Evolutionary conservation across 2,797 vertebrate species (phyloP).

Genomic region (Ateles fusciceps): DNA sequence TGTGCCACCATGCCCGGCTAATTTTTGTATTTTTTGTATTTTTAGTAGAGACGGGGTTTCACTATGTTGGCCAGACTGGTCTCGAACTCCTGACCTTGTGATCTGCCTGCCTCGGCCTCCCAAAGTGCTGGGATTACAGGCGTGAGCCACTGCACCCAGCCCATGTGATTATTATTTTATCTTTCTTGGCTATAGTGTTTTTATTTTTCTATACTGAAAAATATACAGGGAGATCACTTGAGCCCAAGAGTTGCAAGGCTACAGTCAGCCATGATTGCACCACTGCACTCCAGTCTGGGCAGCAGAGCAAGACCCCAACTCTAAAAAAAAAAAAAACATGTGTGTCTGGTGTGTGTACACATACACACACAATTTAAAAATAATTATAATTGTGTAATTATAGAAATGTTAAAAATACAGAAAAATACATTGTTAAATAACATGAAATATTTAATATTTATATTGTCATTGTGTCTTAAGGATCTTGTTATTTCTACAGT

Average conservation of each 20-base stretch:
- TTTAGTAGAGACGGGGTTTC: too few relatives aligned
- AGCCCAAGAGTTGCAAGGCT: background rate
- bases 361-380: background rate
- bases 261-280: background rate
- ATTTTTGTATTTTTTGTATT: too few relatives aligned
- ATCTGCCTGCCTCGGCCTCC: too few relatives aligned
- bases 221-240: background rate
- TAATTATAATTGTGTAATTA: background rate
- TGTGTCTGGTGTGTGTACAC: background rate
- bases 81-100: too few relatives aligned
- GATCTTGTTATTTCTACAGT: background rate
- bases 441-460: slow-evolving; percentile 4
- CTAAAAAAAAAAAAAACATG: background rate
- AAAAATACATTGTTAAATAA: background rate
- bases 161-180: background rate
- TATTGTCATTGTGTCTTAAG: background rate
- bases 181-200: background rate
- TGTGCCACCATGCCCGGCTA: too few relatives aligned
- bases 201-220: slow-evolving; percentile 7
- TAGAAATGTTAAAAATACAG: background rate
- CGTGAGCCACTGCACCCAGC: too few relatives aligned
- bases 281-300: background rate
- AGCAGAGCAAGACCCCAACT: background rate
- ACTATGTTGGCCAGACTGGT: too few relatives aligned
- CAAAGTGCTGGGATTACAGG: too few relatives aligned